Evolutionary conservation across 2,888 invertebrate species (phyloP).

Genomic region (Pegoplata infirma): DNA sequence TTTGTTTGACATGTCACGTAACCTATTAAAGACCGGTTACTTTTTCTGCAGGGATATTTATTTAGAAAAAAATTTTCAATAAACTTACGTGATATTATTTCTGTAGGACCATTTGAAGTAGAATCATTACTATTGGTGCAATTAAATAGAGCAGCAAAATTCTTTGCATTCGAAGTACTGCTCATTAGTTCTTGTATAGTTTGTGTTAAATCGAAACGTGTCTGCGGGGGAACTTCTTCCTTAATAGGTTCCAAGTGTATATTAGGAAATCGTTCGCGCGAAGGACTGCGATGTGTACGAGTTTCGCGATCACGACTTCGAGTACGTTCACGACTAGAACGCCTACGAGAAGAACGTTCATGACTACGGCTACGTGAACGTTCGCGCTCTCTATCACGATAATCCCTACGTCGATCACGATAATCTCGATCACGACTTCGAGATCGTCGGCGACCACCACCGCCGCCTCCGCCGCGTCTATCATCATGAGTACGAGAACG

Average conservation of each 20-base stretch:
- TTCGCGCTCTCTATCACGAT: constrained; percentile 79
- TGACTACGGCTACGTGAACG: constrained; percentile 66
- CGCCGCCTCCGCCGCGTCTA: too few species aligned
- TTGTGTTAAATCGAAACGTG: constrained; percentile 75
- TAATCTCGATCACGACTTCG: constrained; percentile 78
- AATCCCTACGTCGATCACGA: constrained; percentile 72
- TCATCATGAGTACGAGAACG: constrained; percentile 75
- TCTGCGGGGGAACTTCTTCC: constrained; percentile 69
- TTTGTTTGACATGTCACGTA: too few species aligned
- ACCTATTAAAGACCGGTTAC: too few species aligned
- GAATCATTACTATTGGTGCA: constrained; percentile 76
- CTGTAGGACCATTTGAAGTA: constrained; percentile 74
- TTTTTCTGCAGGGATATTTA: too few species aligned
- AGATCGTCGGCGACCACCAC: constrained; percentile 70
- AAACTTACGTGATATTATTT: constrained; percentile 71
- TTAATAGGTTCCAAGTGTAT: constrained; percentile 69
- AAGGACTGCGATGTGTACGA: constrained; percentile 77
- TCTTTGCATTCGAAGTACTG: constrained; percentile 73
- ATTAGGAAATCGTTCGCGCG: constrained; percentile 74
- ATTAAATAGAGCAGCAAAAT: constrained; percentile 75
- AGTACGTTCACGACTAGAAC: constrained; percentile 77
- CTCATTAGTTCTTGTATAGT: constrained; percentile 77
- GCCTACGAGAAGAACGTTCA: constrained; percentile 69
- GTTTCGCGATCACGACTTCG: constrained; percentile 77
- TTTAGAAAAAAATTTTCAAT: background rate